Evolutionary conservation across 1,140 invertebrate species (phyloP).

Genomic region (Trachymyrmex cornetzi): DNA sequence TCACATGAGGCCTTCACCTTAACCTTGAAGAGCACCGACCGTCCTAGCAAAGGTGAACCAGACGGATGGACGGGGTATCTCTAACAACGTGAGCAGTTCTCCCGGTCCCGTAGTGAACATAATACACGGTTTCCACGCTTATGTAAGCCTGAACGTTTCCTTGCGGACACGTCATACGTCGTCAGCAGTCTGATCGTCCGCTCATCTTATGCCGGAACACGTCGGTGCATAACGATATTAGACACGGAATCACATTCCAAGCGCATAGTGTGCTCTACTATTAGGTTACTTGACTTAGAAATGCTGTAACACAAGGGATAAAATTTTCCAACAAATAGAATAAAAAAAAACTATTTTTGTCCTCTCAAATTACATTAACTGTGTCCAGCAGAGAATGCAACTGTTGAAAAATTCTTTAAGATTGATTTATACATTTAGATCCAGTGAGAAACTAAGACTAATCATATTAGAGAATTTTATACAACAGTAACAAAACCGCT

Average conservation of each 20-base stretch:
- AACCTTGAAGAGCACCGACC: slow-evolving; percentile 83
- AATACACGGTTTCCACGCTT: slow-evolving; percentile 79
- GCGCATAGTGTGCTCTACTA: neutral
- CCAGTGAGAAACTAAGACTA: no score
- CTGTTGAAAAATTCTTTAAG: no score
- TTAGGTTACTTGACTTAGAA: neutral
- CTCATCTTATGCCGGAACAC: neutral
- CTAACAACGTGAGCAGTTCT: slow-evolving; percentile 67
- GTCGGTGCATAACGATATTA: slow-evolving; percentile 11
- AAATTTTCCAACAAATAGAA: neutral
- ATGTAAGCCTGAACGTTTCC: slow-evolving; percentile 73
- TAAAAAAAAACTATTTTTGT: neutral
- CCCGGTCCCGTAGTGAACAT: slow-evolving; percentile 74
- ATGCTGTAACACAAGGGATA: neutral
- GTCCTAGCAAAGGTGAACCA: slow-evolving; percentile 82
- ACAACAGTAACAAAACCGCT: no score
- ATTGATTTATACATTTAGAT: no score
- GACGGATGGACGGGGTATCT: slow-evolving; percentile 73
- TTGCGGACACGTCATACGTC: slow-evolving; percentile 54
- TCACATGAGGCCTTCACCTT: slow-evolving; percentile 81
- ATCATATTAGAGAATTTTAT: no score
- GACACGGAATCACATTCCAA: neutral
- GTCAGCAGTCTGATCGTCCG: neutral
- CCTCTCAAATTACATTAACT: neutral
- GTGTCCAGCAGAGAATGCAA: no score